These are phyloP conservation scores for Pantherophis alleghaniensis DNA, from an alignment of 2,797 vertebrate genomes.

Conservation along the genomic window DNA sequence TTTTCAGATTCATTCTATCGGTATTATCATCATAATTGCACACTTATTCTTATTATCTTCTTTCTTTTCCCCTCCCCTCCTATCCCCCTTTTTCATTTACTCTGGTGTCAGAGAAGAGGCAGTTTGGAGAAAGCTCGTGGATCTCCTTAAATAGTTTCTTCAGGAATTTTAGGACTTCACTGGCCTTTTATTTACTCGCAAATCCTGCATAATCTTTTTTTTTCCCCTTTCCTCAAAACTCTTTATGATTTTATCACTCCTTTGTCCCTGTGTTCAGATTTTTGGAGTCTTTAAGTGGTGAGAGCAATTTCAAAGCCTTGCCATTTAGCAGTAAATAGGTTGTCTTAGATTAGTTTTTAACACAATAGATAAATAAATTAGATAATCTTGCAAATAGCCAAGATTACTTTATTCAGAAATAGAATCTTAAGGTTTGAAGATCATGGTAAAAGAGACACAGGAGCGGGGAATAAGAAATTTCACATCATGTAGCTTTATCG, in stretches of 20 bases:
- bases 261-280: neutral
- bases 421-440: neutral
- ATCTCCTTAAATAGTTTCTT: neutral
- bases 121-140: neutral
- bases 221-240: neutral
- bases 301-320: neutral
- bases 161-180: neutral
- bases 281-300: neutral
- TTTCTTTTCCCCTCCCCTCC: too few species aligned
- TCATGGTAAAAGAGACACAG: neutral
- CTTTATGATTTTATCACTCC: neutral
- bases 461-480: neutral
- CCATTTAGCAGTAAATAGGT: neutral
- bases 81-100: too few species aligned
- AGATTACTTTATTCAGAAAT: neutral
- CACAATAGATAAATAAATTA: neutral
- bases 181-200: neutral
- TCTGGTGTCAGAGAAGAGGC: neutral
- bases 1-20: too few species aligned
- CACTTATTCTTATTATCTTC: too few species aligned
- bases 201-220: neutral
- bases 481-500: neutral
- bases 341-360: neutral
- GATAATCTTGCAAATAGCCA: neutral
- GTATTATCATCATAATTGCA: too few species aligned